A percentile compares a stretch with the other conserved stretches of the same genome.
These are phyloP conservation scores for Sinohyriopsis cumingii DNA, from an alignment of 2,888 invertebrate genomes.

Conservation along the genomic window DNA sequence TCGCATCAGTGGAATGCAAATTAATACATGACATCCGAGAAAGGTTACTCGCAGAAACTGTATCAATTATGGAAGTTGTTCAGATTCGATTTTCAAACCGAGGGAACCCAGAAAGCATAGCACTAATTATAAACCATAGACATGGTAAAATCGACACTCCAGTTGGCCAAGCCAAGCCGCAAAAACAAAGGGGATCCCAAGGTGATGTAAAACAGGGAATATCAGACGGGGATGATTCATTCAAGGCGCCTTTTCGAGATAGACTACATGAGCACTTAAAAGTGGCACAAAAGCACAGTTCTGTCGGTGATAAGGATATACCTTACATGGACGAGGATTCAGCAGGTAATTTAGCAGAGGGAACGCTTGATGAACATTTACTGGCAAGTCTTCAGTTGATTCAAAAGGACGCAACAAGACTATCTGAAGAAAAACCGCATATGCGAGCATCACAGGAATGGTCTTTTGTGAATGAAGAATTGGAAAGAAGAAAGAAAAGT, in stretches of 20 bases:
- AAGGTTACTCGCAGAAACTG: conserved; percentile 13
- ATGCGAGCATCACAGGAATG: conserved; percentile 42
- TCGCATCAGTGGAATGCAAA: conserved; percentile 43
- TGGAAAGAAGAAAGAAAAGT: conserved; percentile 20
- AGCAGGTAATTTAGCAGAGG: conserved; percentile 31
- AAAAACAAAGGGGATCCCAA: background rate
- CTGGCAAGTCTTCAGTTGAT: conserved; percentile 46
- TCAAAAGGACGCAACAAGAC: conserved; percentile 18
- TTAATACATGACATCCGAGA: conserved; percentile 34
- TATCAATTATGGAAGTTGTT: conserved; percentile 25
- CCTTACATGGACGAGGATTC: conserved; percentile 35
- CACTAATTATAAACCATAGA: conserved; percentile 13
- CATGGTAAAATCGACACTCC: conserved; percentile 1
- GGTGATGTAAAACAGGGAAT: background rate
- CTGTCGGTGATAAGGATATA: conserved; percentile 21
- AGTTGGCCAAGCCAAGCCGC: conserved; percentile 1
- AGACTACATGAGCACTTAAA: conserved; percentile 27
- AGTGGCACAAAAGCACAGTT: conserved; percentile 12
- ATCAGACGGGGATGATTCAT: background rate
- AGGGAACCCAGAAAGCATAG: conserved; percentile 29
- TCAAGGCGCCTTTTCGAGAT: conserved; percentile 18
- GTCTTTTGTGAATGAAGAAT: conserved; percentile 45
- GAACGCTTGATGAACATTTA: conserved; percentile 50
- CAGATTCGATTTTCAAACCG: conserved; percentile 17
- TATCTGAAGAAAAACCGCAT: conserved; percentile 4